These are phyloP conservation scores for Rhabdornis inornatus DNA, from an alignment of 2,113 vertebrate genomes.

Conservation along the genomic window DNA sequence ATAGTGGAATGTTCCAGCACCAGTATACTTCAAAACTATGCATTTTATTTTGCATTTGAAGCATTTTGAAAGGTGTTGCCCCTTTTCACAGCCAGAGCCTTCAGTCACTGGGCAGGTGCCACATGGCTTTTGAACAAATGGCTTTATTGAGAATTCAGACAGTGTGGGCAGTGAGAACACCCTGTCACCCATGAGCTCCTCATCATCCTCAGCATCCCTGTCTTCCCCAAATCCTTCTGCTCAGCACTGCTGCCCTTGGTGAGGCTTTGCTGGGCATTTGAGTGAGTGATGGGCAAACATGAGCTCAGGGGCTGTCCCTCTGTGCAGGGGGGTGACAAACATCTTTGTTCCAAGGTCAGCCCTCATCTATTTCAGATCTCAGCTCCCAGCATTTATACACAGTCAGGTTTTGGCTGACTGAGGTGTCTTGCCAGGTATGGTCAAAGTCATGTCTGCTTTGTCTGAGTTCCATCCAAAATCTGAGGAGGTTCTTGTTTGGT, in stretches of 20 bases:
- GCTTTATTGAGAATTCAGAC: neutral
- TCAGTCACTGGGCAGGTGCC: neutral
- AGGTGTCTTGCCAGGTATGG: neutral
- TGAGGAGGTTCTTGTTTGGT: neutral
- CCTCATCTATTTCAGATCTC: neutral
- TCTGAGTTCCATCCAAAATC: neutral
- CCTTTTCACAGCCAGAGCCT: neutral
- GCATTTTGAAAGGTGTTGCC: neutral
- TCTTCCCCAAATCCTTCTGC: neutral
- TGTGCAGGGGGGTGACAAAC: accelerated
- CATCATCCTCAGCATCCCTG: neutral
- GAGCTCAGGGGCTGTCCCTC: neutral
- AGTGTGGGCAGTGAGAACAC: neutral
- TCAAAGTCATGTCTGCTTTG: neutral
- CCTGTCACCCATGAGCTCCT: neutral
- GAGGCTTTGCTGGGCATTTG: neutral
- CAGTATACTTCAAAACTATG: neutral
- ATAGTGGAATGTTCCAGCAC: neutral
- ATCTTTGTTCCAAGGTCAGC: neutral
- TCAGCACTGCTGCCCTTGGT: neutral
- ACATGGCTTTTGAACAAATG: neutral
- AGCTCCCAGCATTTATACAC: neutral
- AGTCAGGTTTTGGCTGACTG: neutral
- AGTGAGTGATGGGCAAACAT: neutral
- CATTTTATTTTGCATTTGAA: neutral